Percentiles rank a stretch among this genome's conserved stretches.
Evolutionary conservation across 2,888 invertebrate genomes (phyloP).

Genomic region (Bellardia pandia): DNA sequence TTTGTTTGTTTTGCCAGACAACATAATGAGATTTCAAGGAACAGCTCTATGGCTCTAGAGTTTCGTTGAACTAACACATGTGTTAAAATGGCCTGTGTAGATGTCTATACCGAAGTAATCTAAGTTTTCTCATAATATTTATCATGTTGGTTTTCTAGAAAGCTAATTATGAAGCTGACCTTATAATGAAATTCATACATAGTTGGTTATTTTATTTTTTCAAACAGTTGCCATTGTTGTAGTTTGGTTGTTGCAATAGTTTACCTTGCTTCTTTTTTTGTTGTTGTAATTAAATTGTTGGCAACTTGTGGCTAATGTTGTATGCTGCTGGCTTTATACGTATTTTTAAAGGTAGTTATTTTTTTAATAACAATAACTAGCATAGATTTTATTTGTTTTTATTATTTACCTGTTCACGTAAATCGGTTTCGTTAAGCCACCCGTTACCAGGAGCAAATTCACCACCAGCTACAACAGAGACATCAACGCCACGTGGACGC

Average conservation of each 20-base stretch:
- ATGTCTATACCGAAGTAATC: not conserved
- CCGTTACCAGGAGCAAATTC: conserved; percentile 92
- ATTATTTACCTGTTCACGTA: conserved; percentile 86
- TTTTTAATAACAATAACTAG: not conserved
- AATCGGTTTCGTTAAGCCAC: conserved; percentile 89
- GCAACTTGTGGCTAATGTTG: conserved; percentile 7
- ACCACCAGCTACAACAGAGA: conserved; percentile 93
- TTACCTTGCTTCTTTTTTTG: not conserved
- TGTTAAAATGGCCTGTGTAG: not conserved
- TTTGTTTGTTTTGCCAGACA: conserved; percentile 23
- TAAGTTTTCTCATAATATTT: not conserved
- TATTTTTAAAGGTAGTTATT: not conserved
- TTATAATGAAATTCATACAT: not conserved
- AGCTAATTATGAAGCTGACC: conserved; percentile 24
- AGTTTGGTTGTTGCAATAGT: not conserved
- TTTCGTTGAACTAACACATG: not conserved
- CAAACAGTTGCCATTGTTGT: not conserved
- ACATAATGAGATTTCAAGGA: conserved; percentile 24
- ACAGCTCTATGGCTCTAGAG: not conserved
- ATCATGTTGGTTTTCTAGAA: not conserved
- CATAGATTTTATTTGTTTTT: conserved; percentile 1
- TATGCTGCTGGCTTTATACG: not conserved
- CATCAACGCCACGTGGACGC: conserved; percentile 91
- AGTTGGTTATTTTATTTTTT: not conserved
- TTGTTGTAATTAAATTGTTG: conserved; percentile 10